Base-by-base conservation (phyloP, 2,888 invertebrate genomes). In the Slavum lentiscoides region DNA sequence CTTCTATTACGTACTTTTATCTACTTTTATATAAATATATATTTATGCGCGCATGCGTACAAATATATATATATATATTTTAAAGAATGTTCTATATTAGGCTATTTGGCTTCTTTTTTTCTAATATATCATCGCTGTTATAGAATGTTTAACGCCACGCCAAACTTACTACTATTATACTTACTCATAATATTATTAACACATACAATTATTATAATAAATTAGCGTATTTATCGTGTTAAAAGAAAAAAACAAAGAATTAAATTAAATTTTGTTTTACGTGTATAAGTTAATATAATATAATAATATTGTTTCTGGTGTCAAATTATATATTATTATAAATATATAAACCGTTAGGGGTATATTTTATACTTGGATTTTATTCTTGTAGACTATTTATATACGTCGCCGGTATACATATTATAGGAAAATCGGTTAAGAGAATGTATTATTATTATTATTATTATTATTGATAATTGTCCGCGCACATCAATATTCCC, bases 141-240 rank as follows among this genome's bases (percentile, higher is more conserved):
- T 49, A 80, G 77, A 80, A 70, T 80, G 69, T 72, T 66, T 80
- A 80, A 80, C 80, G 80, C 80, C 80, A 80, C 80, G 80, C 80
- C 70, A 70, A 80, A 69, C 64, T 30, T 30, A 30, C 30, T 30
- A 30, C 30, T 30, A n/a, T n/a, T n/a, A 30, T 30, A 30, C 30
- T 30, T 80, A 80, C 69, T 80, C 72, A 80, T 80, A 49, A 49
- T 49, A 80, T 72, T 30, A 80, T 80, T 80, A 80, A 80, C 80
- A 80, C 80, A 55, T 80, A 72, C 77, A 30, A 30, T 30, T 30
- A 30, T 30, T 30, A 30, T 53, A 77, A 62, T 77, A 70, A 69
- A 49, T 64, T 70, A 80, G 72, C 80, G 62, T 80, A 59, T 68
- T 75, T 80, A 59, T 68, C 68, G 59, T 68, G 43, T 75, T 49